Conservation (phyloP, 1,140 invertebrate genomes). For the Rhagoletis pomonella region DNA sequence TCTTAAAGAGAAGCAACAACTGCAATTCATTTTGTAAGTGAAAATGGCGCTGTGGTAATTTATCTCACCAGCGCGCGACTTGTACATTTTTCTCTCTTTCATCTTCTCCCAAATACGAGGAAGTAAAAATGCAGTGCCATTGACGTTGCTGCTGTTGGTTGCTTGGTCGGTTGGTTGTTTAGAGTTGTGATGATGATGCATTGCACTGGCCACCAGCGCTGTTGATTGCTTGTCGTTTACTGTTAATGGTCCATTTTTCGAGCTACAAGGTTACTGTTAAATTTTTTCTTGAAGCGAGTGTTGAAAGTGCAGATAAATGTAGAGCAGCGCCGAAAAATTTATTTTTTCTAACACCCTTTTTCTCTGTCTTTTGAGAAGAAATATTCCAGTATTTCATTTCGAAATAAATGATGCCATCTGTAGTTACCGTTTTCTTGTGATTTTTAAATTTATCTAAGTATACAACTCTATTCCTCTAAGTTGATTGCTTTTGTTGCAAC, state of each 20-base stretch:
- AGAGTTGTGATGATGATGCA: neutral
- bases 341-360: neutral
- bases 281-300: neutral
- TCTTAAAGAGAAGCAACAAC: neutral
- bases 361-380: neutral
- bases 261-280: neutral
- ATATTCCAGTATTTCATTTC: too few species aligned
- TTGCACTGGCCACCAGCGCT: neutral
- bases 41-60: slow-evolving; percentile 3
- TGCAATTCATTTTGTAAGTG: neutral
- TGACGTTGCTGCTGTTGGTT: neutral
- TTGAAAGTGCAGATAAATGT: neutral
- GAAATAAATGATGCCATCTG: too few species aligned
- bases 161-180: neutral
- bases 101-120: neutral
- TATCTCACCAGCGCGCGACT: neutral
- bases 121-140: neutral
- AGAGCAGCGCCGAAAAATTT: neutral
- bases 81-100: neutral
- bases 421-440: neutral
- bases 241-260: neutral
- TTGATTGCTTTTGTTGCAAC: neutral
- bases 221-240: neutral
- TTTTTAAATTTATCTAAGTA: neutral
- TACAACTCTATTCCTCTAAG: neutral